Conservation (phyloP, 2,797 vertebrate species). For the Eptatretus atami region DNA sequence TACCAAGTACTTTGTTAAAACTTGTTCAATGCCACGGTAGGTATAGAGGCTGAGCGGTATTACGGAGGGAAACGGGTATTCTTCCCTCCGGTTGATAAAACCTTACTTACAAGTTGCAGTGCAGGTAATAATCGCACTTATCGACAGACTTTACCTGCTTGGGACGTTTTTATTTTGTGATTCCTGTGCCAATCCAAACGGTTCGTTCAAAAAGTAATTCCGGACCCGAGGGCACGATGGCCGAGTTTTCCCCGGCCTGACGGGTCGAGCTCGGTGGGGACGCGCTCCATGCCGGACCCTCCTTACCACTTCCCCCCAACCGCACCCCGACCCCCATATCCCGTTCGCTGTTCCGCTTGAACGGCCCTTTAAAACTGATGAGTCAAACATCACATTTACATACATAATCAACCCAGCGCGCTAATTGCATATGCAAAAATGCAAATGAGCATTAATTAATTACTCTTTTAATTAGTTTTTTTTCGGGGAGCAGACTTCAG, state of each 20-base stretch:
- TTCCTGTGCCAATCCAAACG: too few relatives aligned
- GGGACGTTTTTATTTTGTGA: too few relatives aligned
- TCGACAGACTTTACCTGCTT: too few relatives aligned
- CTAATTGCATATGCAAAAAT: slow-evolving; percentile 68
- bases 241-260: neutral
- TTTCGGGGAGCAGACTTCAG: slow-evolving; percentile 15
- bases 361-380: slow-evolving; percentile 32
- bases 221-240: too few relatives aligned
- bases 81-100: too few relatives aligned
- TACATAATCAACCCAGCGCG: slow-evolving; percentile 19
- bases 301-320: neutral
- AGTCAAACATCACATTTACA: slow-evolving; percentile 31
- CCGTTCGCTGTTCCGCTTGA: slow-evolving; percentile 16
- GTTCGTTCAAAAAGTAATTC: too few relatives aligned
- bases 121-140: too few relatives aligned
- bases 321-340: neutral
- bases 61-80: too few relatives aligned
- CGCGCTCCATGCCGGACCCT: neutral
- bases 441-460: slow-evolving; percentile 65
- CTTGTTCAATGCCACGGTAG: too few relatives aligned
- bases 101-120: too few relatives aligned
- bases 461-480: slow-evolving; percentile 41
- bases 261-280: neutral
- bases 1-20: too few relatives aligned
- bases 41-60: too few relatives aligned